phyloP scores from a whole-genome alignment of 2,888 invertebrate genomes.

The Tupiocoris notatus region DNA sequence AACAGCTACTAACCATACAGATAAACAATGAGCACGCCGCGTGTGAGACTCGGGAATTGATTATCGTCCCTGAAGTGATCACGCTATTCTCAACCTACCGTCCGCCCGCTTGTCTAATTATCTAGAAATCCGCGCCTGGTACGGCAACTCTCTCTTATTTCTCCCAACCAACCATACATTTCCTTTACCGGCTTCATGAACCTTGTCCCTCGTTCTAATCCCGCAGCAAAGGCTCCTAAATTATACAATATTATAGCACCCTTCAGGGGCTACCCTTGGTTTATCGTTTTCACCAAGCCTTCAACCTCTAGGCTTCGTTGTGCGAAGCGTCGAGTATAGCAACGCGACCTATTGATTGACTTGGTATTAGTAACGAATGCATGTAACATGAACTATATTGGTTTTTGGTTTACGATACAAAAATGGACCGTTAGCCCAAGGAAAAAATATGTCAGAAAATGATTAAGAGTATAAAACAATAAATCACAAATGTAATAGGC shows the following conservation, averaged over 20 bases:
- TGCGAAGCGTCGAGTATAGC: too few relatives aligned
- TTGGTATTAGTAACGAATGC: too few relatives aligned
- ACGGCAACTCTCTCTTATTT: slow-evolving; percentile 4
- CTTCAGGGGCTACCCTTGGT: background rate
- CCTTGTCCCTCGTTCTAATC: background rate
- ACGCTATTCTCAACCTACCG: slow-evolving; percentile 19
- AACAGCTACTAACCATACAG: background rate
- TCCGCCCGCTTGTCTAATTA: slow-evolving; percentile 28
- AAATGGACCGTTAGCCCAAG: too few relatives aligned
- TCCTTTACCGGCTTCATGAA: background rate
- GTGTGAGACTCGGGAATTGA: slow-evolving; percentile 19
- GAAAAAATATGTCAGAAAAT: too few relatives aligned
- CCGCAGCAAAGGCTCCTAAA: slow-evolving; percentile 12
- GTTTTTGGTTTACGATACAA: too few relatives aligned
- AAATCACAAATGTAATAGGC: too few relatives aligned
- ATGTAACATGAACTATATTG: too few relatives aligned
- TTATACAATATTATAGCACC: slow-evolving; percentile 41
- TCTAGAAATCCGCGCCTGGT: slow-evolving; percentile 41
- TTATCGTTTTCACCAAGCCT: too few relatives aligned
- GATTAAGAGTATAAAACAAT: too few relatives aligned
- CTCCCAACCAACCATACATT: background rate
- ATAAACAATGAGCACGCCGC: background rate
- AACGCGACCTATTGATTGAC: too few relatives aligned
- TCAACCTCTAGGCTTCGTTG: too few relatives aligned
- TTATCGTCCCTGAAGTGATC: slow-evolving; percentile 39